Percentiles rank a stretch among this genome's conserved stretches.
These are phyloP conservation scores for Diuraphis noxia DNA, from an alignment of 1,140 invertebrate species.

Conservation along the genomic window DNA sequence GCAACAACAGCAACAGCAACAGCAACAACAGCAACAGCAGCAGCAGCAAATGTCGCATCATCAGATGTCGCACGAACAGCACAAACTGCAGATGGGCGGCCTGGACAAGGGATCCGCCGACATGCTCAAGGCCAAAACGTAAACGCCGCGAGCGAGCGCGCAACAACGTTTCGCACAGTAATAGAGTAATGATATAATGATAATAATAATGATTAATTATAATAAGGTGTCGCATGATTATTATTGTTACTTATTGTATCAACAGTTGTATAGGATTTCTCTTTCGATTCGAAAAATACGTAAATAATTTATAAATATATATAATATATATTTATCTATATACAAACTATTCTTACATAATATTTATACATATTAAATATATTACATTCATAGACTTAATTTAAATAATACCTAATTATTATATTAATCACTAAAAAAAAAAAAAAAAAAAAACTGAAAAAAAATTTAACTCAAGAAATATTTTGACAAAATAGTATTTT, in stretches of 20 bases:
- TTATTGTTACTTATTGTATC: slow-evolving; percentile 8
- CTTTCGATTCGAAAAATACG: slow-evolving; percentile 35
- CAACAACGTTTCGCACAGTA: background rate
- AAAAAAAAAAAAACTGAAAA: background rate
- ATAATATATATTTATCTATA: slow-evolving; percentile 10
- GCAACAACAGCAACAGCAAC: slow-evolving; percentile 12
- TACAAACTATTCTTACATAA: slow-evolving; percentile 22
- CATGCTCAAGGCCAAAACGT: slow-evolving; percentile 57
- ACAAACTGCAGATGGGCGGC: slow-evolving; percentile 56
- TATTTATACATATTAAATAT: slow-evolving; percentile 21
- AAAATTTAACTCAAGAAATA: background rate
- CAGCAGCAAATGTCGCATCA: slow-evolving; percentile 34
- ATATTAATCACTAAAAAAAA: background rate
- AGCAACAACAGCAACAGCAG: slow-evolving; percentile 61
- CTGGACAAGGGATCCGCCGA: slow-evolving; percentile 57
- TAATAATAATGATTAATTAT: slow-evolving; percentile 25
- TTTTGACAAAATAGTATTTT: background rate
- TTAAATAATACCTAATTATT: background rate
- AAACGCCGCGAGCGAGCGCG: background rate
- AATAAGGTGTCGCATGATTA: background rate
- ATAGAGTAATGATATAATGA: background rate
- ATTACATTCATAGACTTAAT: background rate
- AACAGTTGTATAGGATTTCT: background rate
- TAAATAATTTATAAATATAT: slow-evolving; percentile 33
- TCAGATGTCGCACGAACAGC: slow-evolving; percentile 53